Evolutionary conservation across 1,140 invertebrate species (phyloP).

Genomic region (Cydia pomonella): DNA sequence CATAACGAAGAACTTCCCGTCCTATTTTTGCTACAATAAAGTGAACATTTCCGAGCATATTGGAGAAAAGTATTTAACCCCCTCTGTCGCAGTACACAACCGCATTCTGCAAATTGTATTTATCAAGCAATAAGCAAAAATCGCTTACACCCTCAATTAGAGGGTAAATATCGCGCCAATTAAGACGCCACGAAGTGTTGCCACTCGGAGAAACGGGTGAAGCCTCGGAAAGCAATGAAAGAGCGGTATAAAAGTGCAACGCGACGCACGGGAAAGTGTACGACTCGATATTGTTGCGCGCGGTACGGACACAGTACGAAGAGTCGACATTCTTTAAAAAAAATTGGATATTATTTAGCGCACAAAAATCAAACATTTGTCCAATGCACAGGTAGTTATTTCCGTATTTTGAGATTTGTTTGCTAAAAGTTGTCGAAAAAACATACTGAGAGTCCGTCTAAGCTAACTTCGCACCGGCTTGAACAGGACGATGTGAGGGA

Average conservation of each 20-base stretch:
- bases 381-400: no score
- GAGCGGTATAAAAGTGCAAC: slow-evolving; percentile 1
- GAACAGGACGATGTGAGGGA: no score
- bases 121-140: slow-evolving; percentile 10
- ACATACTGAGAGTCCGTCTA: no score
- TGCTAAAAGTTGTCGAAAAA: no score
- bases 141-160: slow-evolving; percentile 2
- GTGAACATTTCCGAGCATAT: no score
- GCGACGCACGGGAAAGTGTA: slow-evolving; percentile 2
- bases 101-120: not conserved
- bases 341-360: not conserved
- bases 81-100: not conserved
- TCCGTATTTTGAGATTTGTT: no score
- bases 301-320: not conserved
- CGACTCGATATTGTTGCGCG: slow-evolving; percentile 20
- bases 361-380: not conserved
- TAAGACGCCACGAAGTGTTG: slow-evolving; percentile 14
- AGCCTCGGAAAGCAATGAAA: not conserved
- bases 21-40: no score
- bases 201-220: slow-evolving; percentile 10
- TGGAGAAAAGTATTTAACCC: not conserved
- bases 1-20: no score
- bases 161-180: slow-evolving; percentile 26
- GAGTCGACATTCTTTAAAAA: not conserved
- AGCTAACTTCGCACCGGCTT: no score